Base-by-base conservation (phyloP, 2,797 vertebrate genomes). In the Strix occidentalis region DNA sequence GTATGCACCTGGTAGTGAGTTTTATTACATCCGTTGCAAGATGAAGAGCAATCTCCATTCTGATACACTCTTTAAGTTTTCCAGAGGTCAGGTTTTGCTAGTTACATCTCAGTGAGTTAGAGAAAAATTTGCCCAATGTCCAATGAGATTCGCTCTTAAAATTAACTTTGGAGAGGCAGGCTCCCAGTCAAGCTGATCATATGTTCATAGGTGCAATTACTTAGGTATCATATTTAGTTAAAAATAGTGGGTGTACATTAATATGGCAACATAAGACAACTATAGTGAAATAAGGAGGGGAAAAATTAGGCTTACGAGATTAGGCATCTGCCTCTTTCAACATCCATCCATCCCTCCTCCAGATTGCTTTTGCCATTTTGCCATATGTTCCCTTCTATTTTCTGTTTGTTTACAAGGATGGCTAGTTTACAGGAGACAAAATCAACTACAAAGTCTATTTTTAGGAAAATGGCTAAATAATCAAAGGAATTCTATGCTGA, bases 51-150 rank as follows among this genome's bases (percentile, higher is more conserved):
- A 19, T 24, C 16, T 39, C 21, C 24, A 28, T 37, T 35, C 45
- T 64, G 23, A 21, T 14, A 31, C 6, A 13, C 1, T 1, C 4
- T 10, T 46, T 10, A 24, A 46, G 4, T 5, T 65, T 78, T 68
- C 45, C 15, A n/a, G 17, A n/a, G 11, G 17, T 29, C 20, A 63
- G 16, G 0, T 82, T 51, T 54, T 60, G 2, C 41, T 16, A n/a
- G 18, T 23, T 23, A 12, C 8, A 33, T 13, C 10, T 41, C 31
- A 29, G 6, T 1, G 1, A 54, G 5, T 35, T 43, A 19, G 16
- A 61, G 16, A 0, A 13, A 39, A 69, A 39, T 28, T 87, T 69
- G 5, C 4, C 10, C 25, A 19, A 8, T 0, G 0, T 24, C 14
- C 35, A 43, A 10, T 0, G 9, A 69, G 8, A n/a, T 8, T 75